phyloP scores from a whole-genome alignment of 2,888 invertebrate species.

The Meganola albula region DNA sequence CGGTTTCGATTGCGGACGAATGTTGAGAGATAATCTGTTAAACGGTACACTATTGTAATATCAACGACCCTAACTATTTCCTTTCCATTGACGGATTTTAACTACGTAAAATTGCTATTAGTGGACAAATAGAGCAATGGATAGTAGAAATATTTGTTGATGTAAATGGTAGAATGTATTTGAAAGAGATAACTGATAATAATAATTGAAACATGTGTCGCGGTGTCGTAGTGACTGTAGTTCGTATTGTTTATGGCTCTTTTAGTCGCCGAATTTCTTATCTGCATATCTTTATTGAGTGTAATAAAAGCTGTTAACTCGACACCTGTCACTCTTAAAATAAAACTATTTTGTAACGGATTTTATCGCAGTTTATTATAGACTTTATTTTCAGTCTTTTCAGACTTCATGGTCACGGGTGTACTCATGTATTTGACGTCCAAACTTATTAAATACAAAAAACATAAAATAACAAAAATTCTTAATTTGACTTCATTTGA shows the following conservation, averaged over 20 bases:
- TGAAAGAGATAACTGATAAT: constrained; percentile 56
- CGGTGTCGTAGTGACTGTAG: constrained; percentile 37
- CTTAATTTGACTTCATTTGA: no score
- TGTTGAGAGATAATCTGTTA: constrained; percentile 60
- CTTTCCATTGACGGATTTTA: constrained; percentile 16
- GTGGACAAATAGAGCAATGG: constrained; percentile 19
- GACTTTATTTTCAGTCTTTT: no score
- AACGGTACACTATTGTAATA: constrained; percentile 41
- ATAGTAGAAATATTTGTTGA: constrained; percentile 18
- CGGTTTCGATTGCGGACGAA: constrained; percentile 68
- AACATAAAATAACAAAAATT: no score
- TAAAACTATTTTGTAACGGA: no score
- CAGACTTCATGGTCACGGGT: no score
- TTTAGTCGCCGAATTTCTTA: constrained; percentile 40
- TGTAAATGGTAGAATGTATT: constrained; percentile 19
- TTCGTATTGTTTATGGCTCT: constrained; percentile 41
- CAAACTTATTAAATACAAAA: no score
- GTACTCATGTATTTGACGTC: no score
- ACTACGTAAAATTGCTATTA: constrained; percentile 3
- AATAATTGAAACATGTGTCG: constrained; percentile 73
- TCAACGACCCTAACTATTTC: constrained; percentile 30
- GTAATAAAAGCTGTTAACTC: constrained; percentile 56
- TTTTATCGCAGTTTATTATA: no score
- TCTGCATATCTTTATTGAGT: constrained; percentile 46
- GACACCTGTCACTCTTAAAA: constrained; percentile 62